Evolutionary conservation across 2,888 invertebrate species (phyloP), one percentile per base, ranked within the genome.

Genomic region (Platycheirus rosarum): DNA sequence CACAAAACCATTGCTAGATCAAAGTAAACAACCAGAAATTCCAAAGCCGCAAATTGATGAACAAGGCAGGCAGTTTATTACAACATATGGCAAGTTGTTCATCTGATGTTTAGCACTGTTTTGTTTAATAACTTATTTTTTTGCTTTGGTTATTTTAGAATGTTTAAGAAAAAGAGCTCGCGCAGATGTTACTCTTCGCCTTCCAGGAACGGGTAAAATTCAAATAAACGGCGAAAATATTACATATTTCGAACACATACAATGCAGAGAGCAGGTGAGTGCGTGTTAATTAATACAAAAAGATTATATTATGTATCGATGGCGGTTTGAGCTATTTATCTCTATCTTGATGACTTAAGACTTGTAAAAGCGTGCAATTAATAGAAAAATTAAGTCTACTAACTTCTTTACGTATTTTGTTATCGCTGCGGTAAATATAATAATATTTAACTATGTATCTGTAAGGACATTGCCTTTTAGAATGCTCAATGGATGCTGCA

Each of bases 121-220:
- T n/a, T n/a, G n/a, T n/a, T n/a, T n/a, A n/a, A n/a, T n/a, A n/a
- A n/a, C n/a, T n/a, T n/a, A n/a, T n/a, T n/a, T n/a, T n/a, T n/a
- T n/a, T n/a, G n/a, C n/a, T n/a, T n/a, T n/a, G n/a, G n/a, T 55
- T 42, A 69, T 86, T 89, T 37, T 80, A 93, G 93, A 94, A 90
- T 95, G 95, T 88, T 89, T 93, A 65, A 92, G 96, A 77, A 97
- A 96, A 90, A 91, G 91, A 74, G 93, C 96, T 0, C 91, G 93
- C 86, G 97, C 95, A 1, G 92, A 93, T 89, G 97, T 98, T 0
- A 96, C 94, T n/a, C 91, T 98, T 7, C 92, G 92, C 77, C 93
- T 93, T 9, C 95, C 97, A 18, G 98, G 98, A 11, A 94, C 95
- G 57, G 98, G 98, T 1, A 93, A 94, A 88, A 93, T 98, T 66